Evolutionary conservation across 37 sponge, comb jelly and placozoan genomes (phyloP), one percentile per base, ranked within the genome.

Genomic region (Haliclona indistincta): DNA sequence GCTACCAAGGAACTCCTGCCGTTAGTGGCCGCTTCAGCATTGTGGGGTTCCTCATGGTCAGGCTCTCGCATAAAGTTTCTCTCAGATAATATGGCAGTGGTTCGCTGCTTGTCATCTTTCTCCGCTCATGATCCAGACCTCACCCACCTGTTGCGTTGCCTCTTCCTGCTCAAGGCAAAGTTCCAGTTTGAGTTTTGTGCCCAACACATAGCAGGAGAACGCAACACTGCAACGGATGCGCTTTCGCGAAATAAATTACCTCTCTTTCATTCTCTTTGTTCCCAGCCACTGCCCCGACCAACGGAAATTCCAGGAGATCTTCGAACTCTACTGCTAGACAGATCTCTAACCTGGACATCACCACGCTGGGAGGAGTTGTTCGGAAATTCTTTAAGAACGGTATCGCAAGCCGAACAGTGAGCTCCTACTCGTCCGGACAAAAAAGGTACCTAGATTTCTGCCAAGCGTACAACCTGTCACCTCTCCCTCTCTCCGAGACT

Each of bases 31-130:
- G 75, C 83, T 5, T 30, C 67, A 11, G 68, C 75, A 29, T 40
- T 76, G n/a, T 82, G 71, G 83, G 83, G 83, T 38, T 17, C 43
- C 22, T 30, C 44, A 5, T 82, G 83, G 83, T 56, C 62, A 29
- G 63, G 60, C 2, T n/a, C n/a, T n/a, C 34, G 38, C 7, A 65
- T 82, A 7, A 7, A n/a, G 25, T 33, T 66, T 19, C 30, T 22
- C 37, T 82, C 67, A 26, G 76, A 73, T 44, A 82, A 82, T 53
- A 38, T 29, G 39, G 73, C 83, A 47, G 83, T 74, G 19, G 83
- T 74, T 3, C 20, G 29, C 10, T 52, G 67, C 15, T 17, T 82
- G 28, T 19, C 38, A 5, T 30, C 44, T 28, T 23, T 75, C 37
- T 73, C 67, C 20, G 47, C 67, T 67, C 29, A 38, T 26, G 83